Percentiles rank a stretch among this genome's conserved stretches.
phyloP scores from a whole-genome alignment of 2,797 vertebrate species.

The Neosilurus hyrtlii region DNA sequence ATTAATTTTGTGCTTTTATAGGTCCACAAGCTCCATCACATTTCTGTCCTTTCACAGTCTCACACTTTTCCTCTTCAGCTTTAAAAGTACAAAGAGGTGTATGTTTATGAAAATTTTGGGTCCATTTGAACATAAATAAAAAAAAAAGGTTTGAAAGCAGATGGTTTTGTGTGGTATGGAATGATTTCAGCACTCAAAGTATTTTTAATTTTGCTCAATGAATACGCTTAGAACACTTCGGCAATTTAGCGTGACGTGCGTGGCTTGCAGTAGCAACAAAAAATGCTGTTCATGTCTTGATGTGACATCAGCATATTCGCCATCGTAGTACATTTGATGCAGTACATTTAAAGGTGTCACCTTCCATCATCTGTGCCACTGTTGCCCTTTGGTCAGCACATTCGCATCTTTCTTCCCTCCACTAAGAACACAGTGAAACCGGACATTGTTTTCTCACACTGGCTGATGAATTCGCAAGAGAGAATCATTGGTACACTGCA shows the following conservation, averaged over 20 bases:
- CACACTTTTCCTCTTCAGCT: conserved; percentile 17
- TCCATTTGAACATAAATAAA: conserved; percentile 47
- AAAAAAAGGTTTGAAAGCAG: conserved; percentile 35
- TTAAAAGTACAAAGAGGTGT: conserved; percentile 36
- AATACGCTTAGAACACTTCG: too few species aligned
- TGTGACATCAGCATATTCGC: too few species aligned
- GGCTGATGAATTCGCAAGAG: too few species aligned
- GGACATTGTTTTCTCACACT: too few species aligned
- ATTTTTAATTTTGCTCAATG: background rate
- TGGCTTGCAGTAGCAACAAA: background rate
- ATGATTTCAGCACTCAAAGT: background rate
- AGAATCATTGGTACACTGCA: too few species aligned
- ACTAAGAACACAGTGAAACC: too few species aligned
- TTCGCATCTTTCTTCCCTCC: too few species aligned
- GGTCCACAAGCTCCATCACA: background rate
- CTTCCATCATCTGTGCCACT: too few species aligned
- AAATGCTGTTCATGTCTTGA: background rate
- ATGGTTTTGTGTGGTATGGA: background rate
- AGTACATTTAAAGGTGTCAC: too few species aligned
- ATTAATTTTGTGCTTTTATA: background rate
- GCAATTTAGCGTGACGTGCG: too few species aligned
- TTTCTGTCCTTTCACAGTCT: background rate
- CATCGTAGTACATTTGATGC: too few species aligned
- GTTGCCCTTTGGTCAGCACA: too few species aligned
- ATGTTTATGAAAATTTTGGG: conserved; percentile 29